These are phyloP conservation scores for Globicephala melas DNA, from an alignment of 2,113 vertebrate genomes.

Conservation along the genomic window DNA sequence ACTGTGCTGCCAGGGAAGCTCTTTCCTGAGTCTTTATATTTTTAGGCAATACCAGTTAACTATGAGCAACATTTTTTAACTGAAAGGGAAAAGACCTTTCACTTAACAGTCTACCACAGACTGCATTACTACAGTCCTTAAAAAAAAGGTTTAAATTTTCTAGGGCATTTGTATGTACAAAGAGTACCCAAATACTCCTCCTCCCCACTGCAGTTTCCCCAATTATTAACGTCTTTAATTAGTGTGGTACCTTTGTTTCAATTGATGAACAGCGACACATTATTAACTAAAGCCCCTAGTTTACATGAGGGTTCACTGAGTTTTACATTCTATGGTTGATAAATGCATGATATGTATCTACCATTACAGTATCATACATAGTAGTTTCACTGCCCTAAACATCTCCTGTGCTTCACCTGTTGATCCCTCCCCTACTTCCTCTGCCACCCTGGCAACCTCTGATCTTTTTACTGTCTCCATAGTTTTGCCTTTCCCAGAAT, in stretches of 20 bases:
- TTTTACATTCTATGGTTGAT: neutral
- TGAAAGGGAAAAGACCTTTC: neutral
- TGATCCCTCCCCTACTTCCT: neutral
- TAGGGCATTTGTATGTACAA: neutral
- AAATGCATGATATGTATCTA: neutral
- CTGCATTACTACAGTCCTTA: neutral
- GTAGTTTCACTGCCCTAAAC: neutral
- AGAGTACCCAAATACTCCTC: neutral
- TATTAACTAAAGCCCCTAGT: neutral
- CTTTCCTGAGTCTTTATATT: neutral
- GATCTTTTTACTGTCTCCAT: neutral
- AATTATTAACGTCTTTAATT: neutral
- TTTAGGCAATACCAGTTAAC: neutral
- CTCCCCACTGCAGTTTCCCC: too few species aligned
- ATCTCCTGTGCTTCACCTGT: too few species aligned
- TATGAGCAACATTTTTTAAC: neutral
- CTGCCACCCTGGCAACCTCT: neutral
- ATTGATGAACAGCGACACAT: neutral
- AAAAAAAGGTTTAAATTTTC: neutral
- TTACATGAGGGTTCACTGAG: neutral
- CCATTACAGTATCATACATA: neutral
- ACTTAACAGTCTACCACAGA: neutral
- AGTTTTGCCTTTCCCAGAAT: neutral
- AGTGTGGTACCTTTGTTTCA: neutral
- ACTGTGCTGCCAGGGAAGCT: too few species aligned